Percentiles rank a stretch among this genome's conserved stretches.
Conservation (phyloP, 1,140 invertebrate species). For the Pogonomyrmex californicus region DNA sequence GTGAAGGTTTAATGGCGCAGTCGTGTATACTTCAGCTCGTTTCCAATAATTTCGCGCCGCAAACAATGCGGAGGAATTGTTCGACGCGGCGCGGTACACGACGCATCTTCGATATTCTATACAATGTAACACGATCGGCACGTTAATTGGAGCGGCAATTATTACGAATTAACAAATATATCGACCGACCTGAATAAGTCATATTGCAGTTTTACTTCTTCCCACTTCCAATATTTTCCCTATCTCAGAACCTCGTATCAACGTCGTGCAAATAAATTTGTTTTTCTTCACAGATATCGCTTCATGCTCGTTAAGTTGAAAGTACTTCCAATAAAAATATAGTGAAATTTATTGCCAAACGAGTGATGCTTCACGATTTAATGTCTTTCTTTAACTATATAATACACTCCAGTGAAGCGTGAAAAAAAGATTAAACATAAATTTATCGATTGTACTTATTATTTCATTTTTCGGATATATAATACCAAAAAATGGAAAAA, state of each 20-base stretch:
- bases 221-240: not conserved
- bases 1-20: constrained; percentile 64
- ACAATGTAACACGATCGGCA: constrained; percentile 52
- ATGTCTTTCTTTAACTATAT: not conserved
- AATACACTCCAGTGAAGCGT: not conserved
- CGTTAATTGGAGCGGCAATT: constrained; percentile 39
- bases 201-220: not conserved
- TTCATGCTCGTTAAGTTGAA: not conserved
- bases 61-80: constrained; percentile 65
- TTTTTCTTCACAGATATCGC: not conserved
- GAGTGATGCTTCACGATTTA: not conserved
- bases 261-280: not conserved
- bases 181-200: not conserved
- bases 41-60: constrained; percentile 69
- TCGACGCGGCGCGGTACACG: constrained; percentile 5
- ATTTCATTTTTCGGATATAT: not conserved
- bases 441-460: not conserved
- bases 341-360: not conserved
- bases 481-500: not conserved
- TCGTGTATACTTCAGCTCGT: constrained; percentile 65
- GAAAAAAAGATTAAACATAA: not conserved
- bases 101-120: constrained; percentile 68
- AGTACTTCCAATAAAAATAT: not conserved
- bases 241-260: not conserved
- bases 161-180: constrained; percentile 51